Conservation (phyloP, 1,140 invertebrate species). For the Varroa destructor region DNA sequence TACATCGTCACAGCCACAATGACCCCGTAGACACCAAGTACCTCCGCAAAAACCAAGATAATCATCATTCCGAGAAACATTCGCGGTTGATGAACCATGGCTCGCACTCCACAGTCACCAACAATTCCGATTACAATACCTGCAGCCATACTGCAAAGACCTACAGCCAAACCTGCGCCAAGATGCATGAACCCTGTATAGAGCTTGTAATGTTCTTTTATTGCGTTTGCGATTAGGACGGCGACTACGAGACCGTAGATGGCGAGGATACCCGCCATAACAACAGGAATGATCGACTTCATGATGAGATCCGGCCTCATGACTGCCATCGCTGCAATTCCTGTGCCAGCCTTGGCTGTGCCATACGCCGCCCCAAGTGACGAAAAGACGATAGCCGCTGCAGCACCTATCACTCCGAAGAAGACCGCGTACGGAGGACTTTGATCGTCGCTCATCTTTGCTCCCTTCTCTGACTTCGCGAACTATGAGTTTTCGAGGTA, state of each 20-base stretch:
- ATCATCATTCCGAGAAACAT: constrained; percentile 99
- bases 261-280: constrained; percentile 99
- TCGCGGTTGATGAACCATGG: constrained; percentile 94
- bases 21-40: constrained; percentile 97
- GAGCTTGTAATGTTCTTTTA: constrained; percentile 43
- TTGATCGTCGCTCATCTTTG: constrained; percentile 46
- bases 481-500: too few relatives aligned
- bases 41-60: constrained; percentile 99
- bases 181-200: constrained; percentile 86
- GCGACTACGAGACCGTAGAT: constrained; percentile 98
- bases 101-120: constrained; percentile 93
- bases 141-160: constrained; percentile 89
- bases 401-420: constrained; percentile 97
- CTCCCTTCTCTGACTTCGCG: too few relatives aligned
- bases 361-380: constrained; percentile 98
- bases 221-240: constrained; percentile 80
- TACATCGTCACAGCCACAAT: constrained; percentile 97
- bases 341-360: constrained; percentile 96
- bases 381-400: constrained; percentile 91
- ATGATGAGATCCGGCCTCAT: constrained; percentile 99
- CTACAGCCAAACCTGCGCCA: constrained; percentile 89
- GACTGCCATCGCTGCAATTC: constrained; percentile 98
- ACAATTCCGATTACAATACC: constrained; percentile 98
- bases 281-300: constrained; percentile 99
- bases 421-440: constrained; percentile 71